Base-by-base conservation (phyloP, 1,140 invertebrate genomes). In the Chironomus striatipennis region DNA sequence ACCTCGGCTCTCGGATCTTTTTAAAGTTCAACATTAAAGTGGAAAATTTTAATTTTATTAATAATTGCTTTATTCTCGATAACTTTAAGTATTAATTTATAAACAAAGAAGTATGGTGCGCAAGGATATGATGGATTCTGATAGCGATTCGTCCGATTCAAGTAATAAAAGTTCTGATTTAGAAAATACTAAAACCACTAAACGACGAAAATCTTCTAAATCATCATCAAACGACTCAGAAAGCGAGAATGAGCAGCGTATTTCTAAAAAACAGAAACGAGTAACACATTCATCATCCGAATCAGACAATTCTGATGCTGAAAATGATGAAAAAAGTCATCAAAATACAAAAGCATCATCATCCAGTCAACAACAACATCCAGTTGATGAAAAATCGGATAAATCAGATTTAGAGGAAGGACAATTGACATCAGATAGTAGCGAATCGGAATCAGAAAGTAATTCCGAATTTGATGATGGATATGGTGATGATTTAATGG, bases 401-500 rank as follows among this genome's bases (percentile, higher is more conserved):
- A 73, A 75, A 73, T 73, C 67, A 5, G 74, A 75, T 21, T 15
- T 57, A 12, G 74, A 75, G 21, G 74, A 75, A 34, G 77, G 76
- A 7, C 77, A 78, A 9, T 76, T 78, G 34, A 79, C 79, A 6
- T 79, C 80, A 2, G 76, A 76, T 24, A 76, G 75, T 73, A 83
- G 84, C 76, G 83, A 84, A 70, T 83, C 77, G 15, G 47, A 57
- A n/a, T 57, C 47, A 12, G 47, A 57, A 12, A 81, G 80, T 0
- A 80, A 87, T 73, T 83, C 82, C 3, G 86, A 87, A 78, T 87
- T 87, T 75, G 84, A 87, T 78, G 86, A 87, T 78, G 86, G 86
- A 80, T 97, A 95, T 79, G 97, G 98, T 84, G 96, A 98, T 77
- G 95, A 98, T 80, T 85, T 98, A 1, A 98, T 98, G 90, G 96